These are phyloP conservation scores for Sipunculus nudus DNA, from an alignment of 2,888 invertebrate species.

Conservation along the genomic window DNA sequence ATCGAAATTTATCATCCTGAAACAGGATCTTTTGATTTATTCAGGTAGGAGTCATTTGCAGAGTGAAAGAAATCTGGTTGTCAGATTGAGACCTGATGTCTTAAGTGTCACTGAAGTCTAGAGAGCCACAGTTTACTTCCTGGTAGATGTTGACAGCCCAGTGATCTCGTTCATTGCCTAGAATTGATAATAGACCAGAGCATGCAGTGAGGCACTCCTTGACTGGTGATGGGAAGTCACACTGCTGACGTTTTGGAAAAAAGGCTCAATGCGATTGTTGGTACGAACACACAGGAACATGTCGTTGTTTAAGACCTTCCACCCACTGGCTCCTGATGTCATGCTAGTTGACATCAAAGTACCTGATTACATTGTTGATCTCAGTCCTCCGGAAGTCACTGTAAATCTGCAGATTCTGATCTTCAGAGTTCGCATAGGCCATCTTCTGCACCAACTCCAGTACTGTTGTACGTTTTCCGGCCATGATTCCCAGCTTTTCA, in stretches of 20 bases:
- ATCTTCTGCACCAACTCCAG: constrained; percentile 19
- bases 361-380: neutral
- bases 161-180: constrained; percentile 18
- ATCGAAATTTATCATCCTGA: too few relatives aligned
- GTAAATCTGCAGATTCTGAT: constrained; percentile 7
- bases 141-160: constrained; percentile 6
- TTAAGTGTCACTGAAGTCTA: neutral
- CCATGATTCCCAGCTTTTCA: constrained; percentile 11
- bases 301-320: constrained; percentile 20
- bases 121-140: constrained; percentile 4
- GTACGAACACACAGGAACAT: constrained; percentile 12
- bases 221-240: constrained; percentile 13
- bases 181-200: constrained; percentile 9
- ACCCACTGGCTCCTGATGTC: constrained; percentile 26
- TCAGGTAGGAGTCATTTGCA: too few relatives aligned
- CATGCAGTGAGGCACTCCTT: too few relatives aligned
- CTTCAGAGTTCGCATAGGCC: constrained; percentile 17
- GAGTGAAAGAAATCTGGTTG: too few relatives aligned
- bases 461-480: constrained; percentile 1
- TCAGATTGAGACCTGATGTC: too few relatives aligned
- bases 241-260: constrained; percentile 20
- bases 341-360: constrained; percentile 30
- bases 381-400: neutral
- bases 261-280: constrained; percentile 27
- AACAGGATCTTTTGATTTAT: too few relatives aligned